phyloP scores from a whole-genome alignment of 2,797 vertebrate species.

The Notamacropus eugenii region DNA sequence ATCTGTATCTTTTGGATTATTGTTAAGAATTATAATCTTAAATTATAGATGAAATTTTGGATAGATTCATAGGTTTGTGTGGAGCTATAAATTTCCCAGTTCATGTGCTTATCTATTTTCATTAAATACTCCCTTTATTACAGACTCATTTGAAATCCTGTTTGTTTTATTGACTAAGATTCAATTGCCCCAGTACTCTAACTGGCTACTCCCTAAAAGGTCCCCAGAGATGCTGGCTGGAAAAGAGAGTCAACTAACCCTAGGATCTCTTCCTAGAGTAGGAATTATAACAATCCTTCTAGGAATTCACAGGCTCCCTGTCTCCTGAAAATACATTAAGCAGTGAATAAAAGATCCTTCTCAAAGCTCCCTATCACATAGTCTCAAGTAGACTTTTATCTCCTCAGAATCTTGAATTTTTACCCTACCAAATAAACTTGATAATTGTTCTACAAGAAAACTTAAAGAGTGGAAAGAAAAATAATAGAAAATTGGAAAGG shows the following conservation, averaged over 20 bases:
- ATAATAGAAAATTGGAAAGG: constrained; percentile 48
- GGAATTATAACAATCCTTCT: constrained; percentile 46
- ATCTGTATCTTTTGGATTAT: not conserved
- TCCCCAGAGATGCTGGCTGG: not conserved
- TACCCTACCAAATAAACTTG: constrained; percentile 40
- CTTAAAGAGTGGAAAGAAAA: constrained; percentile 57
- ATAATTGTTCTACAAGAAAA: constrained; percentile 46
- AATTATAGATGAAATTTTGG: not conserved
- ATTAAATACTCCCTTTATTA: not conserved
- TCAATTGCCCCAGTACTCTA: not conserved
- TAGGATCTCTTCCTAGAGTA: not conserved
- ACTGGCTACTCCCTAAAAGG: not conserved
- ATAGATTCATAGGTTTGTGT: not conserved
- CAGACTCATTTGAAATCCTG: not conserved
- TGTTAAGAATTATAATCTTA: not conserved
- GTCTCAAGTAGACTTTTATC: constrained; percentile 51
- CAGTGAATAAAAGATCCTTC: constrained; percentile 17
- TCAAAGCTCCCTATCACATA: not conserved
- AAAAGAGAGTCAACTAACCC: not conserved
- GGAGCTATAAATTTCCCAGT: not conserved
- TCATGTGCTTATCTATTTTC: not conserved
- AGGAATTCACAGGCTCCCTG: constrained; percentile 57
- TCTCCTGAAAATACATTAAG: constrained; percentile 8
- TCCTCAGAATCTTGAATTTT: constrained; percentile 62
- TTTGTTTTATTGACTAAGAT: not conserved